These are phyloP conservation scores for Acromyrmex charruanus DNA, from an alignment of 1,140 invertebrate species.

Conservation along the genomic window DNA sequence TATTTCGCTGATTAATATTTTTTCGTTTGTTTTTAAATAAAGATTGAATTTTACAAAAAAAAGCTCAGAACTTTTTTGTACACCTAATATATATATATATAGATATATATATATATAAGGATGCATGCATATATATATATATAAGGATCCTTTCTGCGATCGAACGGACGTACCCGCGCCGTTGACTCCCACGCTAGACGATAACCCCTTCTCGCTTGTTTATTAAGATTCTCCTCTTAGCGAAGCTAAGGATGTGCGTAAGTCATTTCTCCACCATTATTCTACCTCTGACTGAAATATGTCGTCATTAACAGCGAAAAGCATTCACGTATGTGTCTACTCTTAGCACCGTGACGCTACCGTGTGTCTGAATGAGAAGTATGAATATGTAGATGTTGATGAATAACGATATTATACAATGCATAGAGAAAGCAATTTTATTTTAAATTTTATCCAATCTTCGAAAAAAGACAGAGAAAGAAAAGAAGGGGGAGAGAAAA, in stretches of 20 bases:
- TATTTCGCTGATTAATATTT: no score
- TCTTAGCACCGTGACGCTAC: no score
- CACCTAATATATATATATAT: no score
- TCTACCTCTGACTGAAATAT: background rate
- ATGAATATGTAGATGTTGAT: background rate
- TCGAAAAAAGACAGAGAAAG: background rate
- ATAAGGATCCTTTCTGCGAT: conserved; percentile 16
- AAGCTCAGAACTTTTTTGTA: no score
- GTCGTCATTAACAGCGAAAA: background rate
- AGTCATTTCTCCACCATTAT: conserved; percentile 8
- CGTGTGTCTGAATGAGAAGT: no score
- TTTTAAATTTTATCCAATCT: background rate
- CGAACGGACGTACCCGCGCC: background rate
- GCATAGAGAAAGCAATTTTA: background rate
- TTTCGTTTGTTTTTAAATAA: no score
- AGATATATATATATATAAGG: background rate
- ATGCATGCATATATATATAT: background rate
- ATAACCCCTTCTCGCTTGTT: conserved; percentile 37
- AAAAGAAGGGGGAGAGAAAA: background rate
- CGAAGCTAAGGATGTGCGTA: conserved; percentile 2
- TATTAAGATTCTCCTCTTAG: conserved; percentile 34
- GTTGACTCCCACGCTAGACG: background rate
- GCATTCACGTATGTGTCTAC: background rate
- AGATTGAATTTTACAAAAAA: no score
- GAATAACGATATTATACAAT: background rate